Conservation (phyloP, 2,113 vertebrate genomes). For the Equus przewalskii region DNA sequence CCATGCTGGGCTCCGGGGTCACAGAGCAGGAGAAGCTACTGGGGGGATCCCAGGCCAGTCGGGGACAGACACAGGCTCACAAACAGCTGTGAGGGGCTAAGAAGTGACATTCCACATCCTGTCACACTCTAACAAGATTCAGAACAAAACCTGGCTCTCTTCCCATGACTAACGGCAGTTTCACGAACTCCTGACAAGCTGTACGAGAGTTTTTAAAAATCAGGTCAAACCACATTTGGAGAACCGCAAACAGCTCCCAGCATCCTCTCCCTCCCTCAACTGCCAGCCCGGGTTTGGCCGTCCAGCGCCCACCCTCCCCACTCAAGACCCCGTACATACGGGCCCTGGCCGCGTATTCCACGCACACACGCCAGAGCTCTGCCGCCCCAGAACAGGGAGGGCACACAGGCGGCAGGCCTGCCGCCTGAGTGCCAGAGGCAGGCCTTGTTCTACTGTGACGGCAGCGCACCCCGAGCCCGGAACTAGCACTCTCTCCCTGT, state of each 20-base stretch:
- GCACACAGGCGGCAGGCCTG: background rate
- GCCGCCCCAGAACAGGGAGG: background rate
- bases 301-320: background rate
- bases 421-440: background rate
- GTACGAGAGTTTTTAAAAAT: background rate
- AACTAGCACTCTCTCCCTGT: background rate
- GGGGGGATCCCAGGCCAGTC: background rate
- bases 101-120: slow-evolving; percentile 60
- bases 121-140: background rate
- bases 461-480: background rate
- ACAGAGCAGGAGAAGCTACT: background rate
- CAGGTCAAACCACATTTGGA: slow-evolving; percentile 59
- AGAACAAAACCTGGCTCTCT: slow-evolving; percentile 39
- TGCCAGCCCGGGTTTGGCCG: background rate
- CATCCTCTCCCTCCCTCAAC: background rate
- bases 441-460: background rate
- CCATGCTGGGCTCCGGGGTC: background rate
- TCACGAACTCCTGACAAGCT: slow-evolving; percentile 56
- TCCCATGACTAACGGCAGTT: slow-evolving; percentile 40
- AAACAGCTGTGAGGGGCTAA: background rate
- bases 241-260: background rate
- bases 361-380: background rate
- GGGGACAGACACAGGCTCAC: background rate
- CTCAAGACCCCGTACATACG: fast-evolving
- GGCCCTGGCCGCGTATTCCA: no score